phyloP scores from a whole-genome alignment of 1,140 invertebrate genomes.

The Bombus superbus region DNA sequence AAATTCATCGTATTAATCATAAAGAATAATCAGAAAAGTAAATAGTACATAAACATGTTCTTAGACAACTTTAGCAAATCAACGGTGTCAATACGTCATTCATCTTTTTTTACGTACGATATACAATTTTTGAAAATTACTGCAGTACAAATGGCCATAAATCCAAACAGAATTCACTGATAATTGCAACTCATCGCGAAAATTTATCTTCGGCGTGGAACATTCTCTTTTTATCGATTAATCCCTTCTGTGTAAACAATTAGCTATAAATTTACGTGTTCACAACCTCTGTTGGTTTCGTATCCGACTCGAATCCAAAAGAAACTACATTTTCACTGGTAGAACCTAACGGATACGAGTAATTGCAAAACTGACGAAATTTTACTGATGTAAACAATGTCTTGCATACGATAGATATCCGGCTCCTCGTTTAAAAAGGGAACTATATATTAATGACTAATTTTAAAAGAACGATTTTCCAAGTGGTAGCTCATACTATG shows the following conservation, averaged over 20 bases:
- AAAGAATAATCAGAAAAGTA: neutral
- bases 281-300: conserved; percentile 38
- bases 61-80: neutral
- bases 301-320: conserved; percentile 6
- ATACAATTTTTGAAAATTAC: neutral
- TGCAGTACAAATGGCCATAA: conserved; percentile 60
- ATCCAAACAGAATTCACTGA: conserved; percentile 34
- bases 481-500: conserved; percentile 8
- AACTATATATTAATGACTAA: neutral
- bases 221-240: conserved; percentile 46
- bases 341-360: conserved; percentile 14
- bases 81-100: neutral
- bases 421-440: conserved; percentile 17
- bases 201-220: conserved; percentile 30
- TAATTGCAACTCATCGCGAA: conserved; percentile 39
- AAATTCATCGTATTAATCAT: neutral
- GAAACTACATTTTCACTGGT: neutral
- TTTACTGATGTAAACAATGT: conserved; percentile 31
- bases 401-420: conserved; percentile 16
- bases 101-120: neutral
- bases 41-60: neutral
- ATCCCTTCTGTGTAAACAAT: conserved; percentile 20
- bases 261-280: conserved; percentile 8
- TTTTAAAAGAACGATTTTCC: conserved; percentile 10
- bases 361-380: conserved; percentile 37